These are phyloP conservation scores for Sycon ciliatum DNA, from an alignment of 37 sponge, comb jelly and placozoan genomes.

Conservation along the genomic window DNA sequence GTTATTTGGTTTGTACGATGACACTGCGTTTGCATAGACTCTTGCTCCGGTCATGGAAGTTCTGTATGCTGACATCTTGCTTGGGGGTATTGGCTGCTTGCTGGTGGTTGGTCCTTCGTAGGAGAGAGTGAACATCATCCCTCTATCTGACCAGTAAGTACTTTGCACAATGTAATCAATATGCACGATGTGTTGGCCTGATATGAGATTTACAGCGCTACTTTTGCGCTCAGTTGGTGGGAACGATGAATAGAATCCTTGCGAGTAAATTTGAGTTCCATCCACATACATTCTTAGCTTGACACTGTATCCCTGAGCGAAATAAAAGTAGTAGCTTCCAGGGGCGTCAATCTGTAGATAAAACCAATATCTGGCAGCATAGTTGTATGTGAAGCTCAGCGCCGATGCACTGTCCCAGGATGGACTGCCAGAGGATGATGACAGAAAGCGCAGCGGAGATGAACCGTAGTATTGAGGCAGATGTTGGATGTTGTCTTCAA, in stretches of 20 bases:
- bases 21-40: background rate
- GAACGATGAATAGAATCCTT: background rate
- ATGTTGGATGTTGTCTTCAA: background rate
- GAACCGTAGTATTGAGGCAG: background rate
- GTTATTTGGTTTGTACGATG: background rate
- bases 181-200: background rate
- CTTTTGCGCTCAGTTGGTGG: background rate
- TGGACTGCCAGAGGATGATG: background rate
- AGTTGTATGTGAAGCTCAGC: background rate
- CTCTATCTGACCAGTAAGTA: background rate
- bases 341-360: background rate
- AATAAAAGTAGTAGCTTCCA: background rate
- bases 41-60: too few relatives aligned
- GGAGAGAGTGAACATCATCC: background rate
- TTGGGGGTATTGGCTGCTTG: background rate
- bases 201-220: background rate
- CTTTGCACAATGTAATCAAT: background rate
- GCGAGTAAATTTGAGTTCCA: background rate
- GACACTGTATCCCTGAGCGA: background rate
- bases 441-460: background rate
- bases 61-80: too few relatives aligned
- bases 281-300: background rate
- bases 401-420: background rate
- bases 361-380: background rate
- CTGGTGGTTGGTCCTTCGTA: background rate